Percentiles rank a stretch among this genome's conserved stretches.
phyloP scores from a whole-genome alignment of 2,888 invertebrate species.

The Merodon equestris region DNA sequence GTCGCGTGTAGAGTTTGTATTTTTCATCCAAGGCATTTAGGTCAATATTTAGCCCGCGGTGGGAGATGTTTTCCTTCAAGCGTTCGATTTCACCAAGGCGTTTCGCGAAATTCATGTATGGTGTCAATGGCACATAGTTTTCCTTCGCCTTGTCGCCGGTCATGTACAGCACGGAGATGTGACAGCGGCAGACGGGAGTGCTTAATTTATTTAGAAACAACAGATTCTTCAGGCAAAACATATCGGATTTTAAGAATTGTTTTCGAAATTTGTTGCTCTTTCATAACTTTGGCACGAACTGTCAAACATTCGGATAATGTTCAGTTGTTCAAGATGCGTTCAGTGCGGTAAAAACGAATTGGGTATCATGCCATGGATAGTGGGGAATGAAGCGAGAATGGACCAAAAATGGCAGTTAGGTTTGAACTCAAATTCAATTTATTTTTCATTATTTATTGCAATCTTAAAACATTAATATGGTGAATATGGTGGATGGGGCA shows the following conservation, averaged over 20 bases:
- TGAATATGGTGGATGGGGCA: no score
- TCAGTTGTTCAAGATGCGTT: no score
- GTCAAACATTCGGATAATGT: no score
- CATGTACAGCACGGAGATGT: slow-evolving; percentile 79
- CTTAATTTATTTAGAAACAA: slow-evolving; percentile 9
- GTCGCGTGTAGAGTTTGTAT: slow-evolving; percentile 83
- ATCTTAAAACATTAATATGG: no score
- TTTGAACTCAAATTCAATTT: no score
- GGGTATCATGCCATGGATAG: no score
- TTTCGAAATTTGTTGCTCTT: background rate
- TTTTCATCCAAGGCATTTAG: slow-evolving; percentile 81
- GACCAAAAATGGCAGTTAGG: no score
- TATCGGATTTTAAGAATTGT: slow-evolving; percentile 10
- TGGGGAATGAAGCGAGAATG: no score
- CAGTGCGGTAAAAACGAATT: no score
- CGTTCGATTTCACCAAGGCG: slow-evolving; percentile 80
- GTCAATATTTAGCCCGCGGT: slow-evolving; percentile 81
- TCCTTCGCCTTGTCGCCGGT: slow-evolving; percentile 85
- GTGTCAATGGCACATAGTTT: slow-evolving; percentile 84
- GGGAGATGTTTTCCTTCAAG: slow-evolving; percentile 81
- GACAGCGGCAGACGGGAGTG: background rate
- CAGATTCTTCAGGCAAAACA: slow-evolving; percentile 37
- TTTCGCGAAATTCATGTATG: slow-evolving; percentile 84
- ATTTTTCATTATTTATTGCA: no score
- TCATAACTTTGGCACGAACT: slow-evolving; percentile 7